Conservation (phyloP, 2,888 invertebrate species). For the Morinoia aosen region DNA sequence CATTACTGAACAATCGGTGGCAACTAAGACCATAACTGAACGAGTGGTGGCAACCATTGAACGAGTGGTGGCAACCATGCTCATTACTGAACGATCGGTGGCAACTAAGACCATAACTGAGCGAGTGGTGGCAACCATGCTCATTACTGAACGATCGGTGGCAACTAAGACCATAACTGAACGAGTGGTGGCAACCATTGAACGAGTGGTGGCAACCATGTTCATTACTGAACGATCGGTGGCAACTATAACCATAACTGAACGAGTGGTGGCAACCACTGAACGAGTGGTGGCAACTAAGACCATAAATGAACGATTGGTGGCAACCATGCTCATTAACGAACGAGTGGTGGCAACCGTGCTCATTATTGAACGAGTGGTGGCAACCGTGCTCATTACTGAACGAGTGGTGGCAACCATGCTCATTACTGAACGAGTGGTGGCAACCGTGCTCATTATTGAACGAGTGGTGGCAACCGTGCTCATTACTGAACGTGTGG, state of each 20-base stretch:
- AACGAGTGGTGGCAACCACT: neutral
- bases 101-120: neutral
- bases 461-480: neutral
- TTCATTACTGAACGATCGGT: neutral
- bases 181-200: neutral
- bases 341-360: no score
- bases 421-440: neutral
- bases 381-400: no score
- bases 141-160: neutral
- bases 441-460: neutral
- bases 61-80: neutral
- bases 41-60: neutral
- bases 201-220: neutral
- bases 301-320: no score
- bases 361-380: no score
- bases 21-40: neutral
- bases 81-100: neutral
- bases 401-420: neutral
- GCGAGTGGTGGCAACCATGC: neutral
- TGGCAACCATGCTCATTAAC: no score
- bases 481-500: neutral
- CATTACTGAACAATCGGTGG: neutral
- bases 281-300: no score
- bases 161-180: neutral
- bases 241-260: neutral